Evolutionary conservation across 2,888 invertebrate species (phyloP).

Genomic region (Agrotis exclamationis): DNA sequence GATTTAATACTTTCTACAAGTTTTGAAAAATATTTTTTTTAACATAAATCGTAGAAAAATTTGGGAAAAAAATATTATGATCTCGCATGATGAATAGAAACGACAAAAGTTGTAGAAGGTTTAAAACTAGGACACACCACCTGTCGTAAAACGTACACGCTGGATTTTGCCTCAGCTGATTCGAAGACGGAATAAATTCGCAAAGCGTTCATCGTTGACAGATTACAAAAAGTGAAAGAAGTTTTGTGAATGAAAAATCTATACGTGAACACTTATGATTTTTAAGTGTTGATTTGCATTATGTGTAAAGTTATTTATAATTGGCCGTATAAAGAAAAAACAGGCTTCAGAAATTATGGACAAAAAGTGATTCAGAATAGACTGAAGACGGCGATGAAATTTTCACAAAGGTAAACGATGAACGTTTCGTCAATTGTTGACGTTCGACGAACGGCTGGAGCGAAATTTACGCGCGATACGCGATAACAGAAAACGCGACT

Average conservation of each 20-base stretch:
- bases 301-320: slow-evolving; percentile 27
- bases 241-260: slow-evolving; percentile 40
- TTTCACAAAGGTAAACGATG: slow-evolving; percentile 73
- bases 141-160: slow-evolving; percentile 74
- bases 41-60: slow-evolving; percentile 21
- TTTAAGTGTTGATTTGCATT: slow-evolving; percentile 30
- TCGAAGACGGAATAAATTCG: slow-evolving; percentile 71
- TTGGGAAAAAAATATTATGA: slow-evolving; percentile 10
- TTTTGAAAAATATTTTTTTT: slow-evolving; percentile 50
- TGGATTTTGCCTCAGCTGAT: slow-evolving; percentile 83
- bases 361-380: slow-evolving; percentile 56
- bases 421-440: slow-evolving; percentile 85
- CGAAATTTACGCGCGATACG: slow-evolving; percentile 81
- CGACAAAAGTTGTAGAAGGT: slow-evolving; percentile 64
- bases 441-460: slow-evolving; percentile 77
- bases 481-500: slow-evolving; percentile 80
- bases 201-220: slow-evolving; percentile 78
- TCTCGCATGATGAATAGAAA: slow-evolving; percentile 18
- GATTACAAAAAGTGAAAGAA: slow-evolving; percentile 49
- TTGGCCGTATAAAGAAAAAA: slow-evolving; percentile 10
- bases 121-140: slow-evolving; percentile 71
- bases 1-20: slow-evolving; percentile 71
- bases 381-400: slow-evolving; percentile 59
- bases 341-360: slow-evolving; percentile 34
- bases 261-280: slow-evolving; percentile 29